Base-by-base conservation (phyloP, 2,113 vertebrate species). In the Atherinomorus stipes region DNA sequence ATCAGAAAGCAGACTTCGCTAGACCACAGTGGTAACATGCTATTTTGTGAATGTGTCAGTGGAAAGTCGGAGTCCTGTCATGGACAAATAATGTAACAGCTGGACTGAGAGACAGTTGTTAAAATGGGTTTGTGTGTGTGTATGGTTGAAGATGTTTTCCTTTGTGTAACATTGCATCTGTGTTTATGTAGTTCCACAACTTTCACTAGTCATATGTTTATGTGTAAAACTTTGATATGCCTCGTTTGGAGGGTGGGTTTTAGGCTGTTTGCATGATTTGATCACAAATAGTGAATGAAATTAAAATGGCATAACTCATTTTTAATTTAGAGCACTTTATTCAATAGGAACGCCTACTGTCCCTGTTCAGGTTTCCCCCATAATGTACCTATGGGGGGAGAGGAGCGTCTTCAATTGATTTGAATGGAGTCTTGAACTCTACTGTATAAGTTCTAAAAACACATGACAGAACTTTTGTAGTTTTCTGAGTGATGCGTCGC, bases 231-330 rank as follows among this genome's bases (percentile, higher is more conserved):
- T 42, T 74, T 37, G 31, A 66, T 76, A 38, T 78, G 66, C 53
- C 8, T 63, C 10, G 66, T 71, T 81, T 72, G 21, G 52, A 72
- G 76, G 72, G 75, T 73, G 64, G 74, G 64, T 68, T 81, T 47
- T 44, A 7, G 89, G 80, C 76, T 86, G 42, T 82, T 85, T 85
- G 81, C 83, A 81, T 86, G 86, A 87, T 86, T 90, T 90, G 65
- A 85, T 90, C 86, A 67, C 85, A 92, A 90, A 90, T 90, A 86
- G 81, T 67, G 83, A 86, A 83, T 90, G 88, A 89, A 90, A 92
- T 89, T 80, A 75, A 87, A n/a, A 88, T 87, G 78, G 82, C 76
- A 87, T 74, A 68, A 84, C 58, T 76, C 67, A 76, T 89, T 86
- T 90, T 89, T 78, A 89, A 89, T 89, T 89, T 74, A 53, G 52